Evolutionary conservation across 2,888 invertebrate genomes (phyloP), one percentile per base, ranked within the genome.

Genomic region (Napeogenes inachia): DNA sequence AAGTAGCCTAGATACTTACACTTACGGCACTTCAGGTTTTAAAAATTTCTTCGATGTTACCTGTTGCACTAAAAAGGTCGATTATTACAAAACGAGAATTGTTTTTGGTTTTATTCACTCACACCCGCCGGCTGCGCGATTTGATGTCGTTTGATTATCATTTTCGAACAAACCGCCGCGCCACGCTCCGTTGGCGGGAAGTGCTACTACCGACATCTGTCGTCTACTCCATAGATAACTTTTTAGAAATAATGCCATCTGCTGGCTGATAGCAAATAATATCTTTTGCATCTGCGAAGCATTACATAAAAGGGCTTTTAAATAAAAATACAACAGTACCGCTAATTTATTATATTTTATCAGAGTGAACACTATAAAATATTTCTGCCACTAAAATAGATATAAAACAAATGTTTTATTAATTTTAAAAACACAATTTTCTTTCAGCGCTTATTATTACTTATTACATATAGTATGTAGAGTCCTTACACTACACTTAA

Each of bases 71-170:
- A 21, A 32, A 62, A 46, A 58, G 55, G 57, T 47, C 30, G 4
- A 57, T 57, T 54, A 58, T 30, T 61, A 35, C 50, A 42, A 54
- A 54, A 6, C 35, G 21, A 45, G 61, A 4, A 54, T 47, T 50
- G 33, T n/a, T 58, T 62, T 58, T 32, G 57, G 35, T 50, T 56
- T 53, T 56, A 59, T 61, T 63, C 64, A 69, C 63, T 69, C 69
- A 68, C 69, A 63, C 62, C 79, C 82, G 82, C 68, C 78, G 81
- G 78, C 74, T 79, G 78, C 85, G 85, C 81, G 83, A 87, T 87
- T 87, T 84, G 85, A 81, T 82, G 78, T 81, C 81, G 85, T 83
- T 86, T 85, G 85, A 82, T 79, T 81, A 77, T 72, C 74, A 75
- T 79, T 80, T 88, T 89, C 85, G 78, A 89, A 89, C 81, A 75